Base-by-base conservation (phyloP, 2,888 invertebrate genomes). In the Platycheirus albimanus region DNA sequence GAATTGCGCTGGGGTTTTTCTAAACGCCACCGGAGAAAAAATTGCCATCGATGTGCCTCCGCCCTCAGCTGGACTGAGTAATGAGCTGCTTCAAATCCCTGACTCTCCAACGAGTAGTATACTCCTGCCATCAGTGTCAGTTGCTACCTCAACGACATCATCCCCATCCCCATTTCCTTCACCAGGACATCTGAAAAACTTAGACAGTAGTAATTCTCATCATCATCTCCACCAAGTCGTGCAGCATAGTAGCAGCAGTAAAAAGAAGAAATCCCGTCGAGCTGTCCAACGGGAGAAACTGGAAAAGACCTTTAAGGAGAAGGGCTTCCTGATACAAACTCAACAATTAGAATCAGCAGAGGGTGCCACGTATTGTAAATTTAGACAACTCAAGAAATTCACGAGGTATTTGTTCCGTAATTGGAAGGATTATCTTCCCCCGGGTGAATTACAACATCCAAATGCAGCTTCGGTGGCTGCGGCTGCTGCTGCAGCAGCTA, bases 331-430 rank as follows among this genome's bases (percentile, higher is more conserved):
- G 54, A 97, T 98, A 70, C 97, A 98, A 89, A 98, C 97, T 0
- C 97, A 98, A 89, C 97, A 98, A 88, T 91, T 97, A 61, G 97
- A 97, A 88, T 97, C 97, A 0, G 97, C 97, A 0, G 97, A 98
- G 88, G 97, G 97, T 0, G 97, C 97, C 0, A 97, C 97, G 0
- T 98, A 97, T 88, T 98, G 98, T 90, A 98, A 98, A 90, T 98
- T 98, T 89, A 91, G 97, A 52, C 97, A 98, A 88, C 91, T 98
- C 24, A 92, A 97, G 85, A 98, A 98, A 89, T 97, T 98, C 88
- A 98, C 98, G 0, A 92, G 97, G 63, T 98, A 98, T 89, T 91
- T 98, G 84, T 97, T 97, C 87, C 93, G 97, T 86, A 97, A 97
- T 88, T 98, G 97, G 97, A 97, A 97, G 90, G 97, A 97, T 88